Base-by-base conservation (phyloP, 1,140 invertebrate genomes). In the Bicyclus anynana region DNA sequence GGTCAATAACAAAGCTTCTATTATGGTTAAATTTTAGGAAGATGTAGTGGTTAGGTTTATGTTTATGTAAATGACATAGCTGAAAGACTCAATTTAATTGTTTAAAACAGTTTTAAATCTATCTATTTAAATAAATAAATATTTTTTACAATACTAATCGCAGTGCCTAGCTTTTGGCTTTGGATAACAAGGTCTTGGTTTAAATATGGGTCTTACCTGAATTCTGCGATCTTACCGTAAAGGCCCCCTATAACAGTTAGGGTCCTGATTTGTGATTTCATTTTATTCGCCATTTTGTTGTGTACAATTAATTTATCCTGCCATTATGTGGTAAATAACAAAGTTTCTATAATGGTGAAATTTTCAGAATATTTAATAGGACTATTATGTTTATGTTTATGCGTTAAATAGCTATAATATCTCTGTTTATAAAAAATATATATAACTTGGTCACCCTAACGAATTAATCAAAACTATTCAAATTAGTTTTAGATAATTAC, bases 191-290 rank as follows among this genome's bases (percentile, higher is more conserved):
- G n/a, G n/a, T n/a, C n/a, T n/a, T n/a, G n/a, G n/a, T n/a, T n/a
- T n/a, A n/a, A n/a, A n/a, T n/a, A 48, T 38, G 44, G 42, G 14
- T 53, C 46, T 60, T 53, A 60, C 49, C 51, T 53, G 35, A 52
- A 48, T 60, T 56, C 47, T 53, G 50, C 51, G 44, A 35, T 29
- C 37, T 33, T 51, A 53, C 40, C 26, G 47, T 40, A 33, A 23
- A 7, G 10, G 29, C 47, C 27, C 51, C 42, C 40, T 17, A 37
- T 40, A 29, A 33, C 55, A 52, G 49, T 53, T 57, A 49, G 57
- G 56, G 14, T 17, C 29, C 14, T 54, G 53, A 62, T 62, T 62
- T 53, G 49, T 33, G 54, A 42, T 42, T 14, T 44, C 54, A 52
- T 53, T 57, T 47, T 47, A 48, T 57, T 50, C 53, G 46, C 44